These are phyloP conservation scores for Cirrhinus mrigala DNA, from an alignment of 2,797 vertebrate species.

Conservation along the genomic window DNA sequence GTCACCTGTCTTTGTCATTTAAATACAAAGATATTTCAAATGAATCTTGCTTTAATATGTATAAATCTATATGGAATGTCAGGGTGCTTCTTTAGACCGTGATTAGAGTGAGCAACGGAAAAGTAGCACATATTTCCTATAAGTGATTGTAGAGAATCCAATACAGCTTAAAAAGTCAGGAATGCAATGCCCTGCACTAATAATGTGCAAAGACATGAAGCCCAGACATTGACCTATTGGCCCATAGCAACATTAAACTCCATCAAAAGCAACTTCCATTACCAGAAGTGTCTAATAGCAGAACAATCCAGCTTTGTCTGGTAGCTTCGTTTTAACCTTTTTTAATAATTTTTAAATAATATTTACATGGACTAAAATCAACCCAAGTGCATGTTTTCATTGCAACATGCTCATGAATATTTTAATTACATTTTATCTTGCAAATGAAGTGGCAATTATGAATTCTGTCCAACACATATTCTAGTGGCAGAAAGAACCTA, in stretches of 20 bases:
- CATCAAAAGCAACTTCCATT: neutral
- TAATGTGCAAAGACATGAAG: neutral
- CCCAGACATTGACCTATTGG: neutral
- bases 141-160: slow-evolving; percentile 4
- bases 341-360: neutral
- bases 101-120: slow-evolving; percentile 15
- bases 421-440: neutral
- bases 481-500: neutral
- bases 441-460: neutral
- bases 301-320: neutral
- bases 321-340: neutral
- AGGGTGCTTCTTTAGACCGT: neutral
- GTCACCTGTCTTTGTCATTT: slow-evolving; percentile 75
- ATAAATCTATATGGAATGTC: slow-evolving; percentile 21
- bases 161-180: neutral
- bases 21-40: slow-evolving; percentile 59
- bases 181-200: neutral
- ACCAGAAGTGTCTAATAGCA: neutral
- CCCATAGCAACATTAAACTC: neutral
- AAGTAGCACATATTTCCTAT: neutral
- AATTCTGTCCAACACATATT: neutral
- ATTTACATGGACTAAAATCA: neutral
- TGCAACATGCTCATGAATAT: slow-evolving; percentile 33
- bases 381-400: slow-evolving; percentile 17
- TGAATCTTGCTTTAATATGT: slow-evolving; percentile 22